Base-by-base conservation (phyloP, 92 coral and sea anemone genomes). In the Phenganax subtilis region DNA sequence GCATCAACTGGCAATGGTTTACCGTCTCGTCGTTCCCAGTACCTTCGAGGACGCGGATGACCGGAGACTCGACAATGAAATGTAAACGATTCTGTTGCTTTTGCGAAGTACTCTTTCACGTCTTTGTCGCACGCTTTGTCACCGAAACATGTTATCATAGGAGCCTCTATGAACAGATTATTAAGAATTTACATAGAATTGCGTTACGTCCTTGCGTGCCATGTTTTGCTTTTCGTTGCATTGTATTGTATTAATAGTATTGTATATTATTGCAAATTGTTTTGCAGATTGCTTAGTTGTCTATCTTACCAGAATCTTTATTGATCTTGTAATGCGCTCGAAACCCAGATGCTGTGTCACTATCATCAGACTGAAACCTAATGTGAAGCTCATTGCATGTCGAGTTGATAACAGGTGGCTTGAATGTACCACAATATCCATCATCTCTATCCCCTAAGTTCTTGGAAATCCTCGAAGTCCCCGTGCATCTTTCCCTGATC, bases 361-460 rank as follows among this genome's bases (percentile, higher is more conserved):
- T 90, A 70, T 94, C 97, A 57, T 94, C 98, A 9, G 92, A 85
- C 7, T 57, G 77, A 52, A 94, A 94, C 69, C 71, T 87, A 9
- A 94, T 61, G 12, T 78, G 85, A 55, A 91, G 87, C n/a, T 77
- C 67, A 10, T 90, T 89, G 66, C 98, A 93, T 54, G 75, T 85
- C 12, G 98, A 87, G 2, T 88, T 87, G 69, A 93, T 87, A 69
- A 44, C 80, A 54, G 92, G 92, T 55, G 80, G 72, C 8, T 87
- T 89, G 75, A 31, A 52, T 62, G 81, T 88, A 9, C 98, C 90
- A 60, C 98, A 93, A 58, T 72, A 93, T 20, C 90, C 85, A 3
- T 86, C 89, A 51, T 54, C 76, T 9, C 77, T 82, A 0, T 14
- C 10, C 11, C 75, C 84, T 11, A 84, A 75, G 74, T 82, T 83